Evolutionary conservation across 2,888 invertebrate genomes (phyloP), one percentile per base, ranked within the genome.

Genomic region (Cephus pulcher): DNA sequence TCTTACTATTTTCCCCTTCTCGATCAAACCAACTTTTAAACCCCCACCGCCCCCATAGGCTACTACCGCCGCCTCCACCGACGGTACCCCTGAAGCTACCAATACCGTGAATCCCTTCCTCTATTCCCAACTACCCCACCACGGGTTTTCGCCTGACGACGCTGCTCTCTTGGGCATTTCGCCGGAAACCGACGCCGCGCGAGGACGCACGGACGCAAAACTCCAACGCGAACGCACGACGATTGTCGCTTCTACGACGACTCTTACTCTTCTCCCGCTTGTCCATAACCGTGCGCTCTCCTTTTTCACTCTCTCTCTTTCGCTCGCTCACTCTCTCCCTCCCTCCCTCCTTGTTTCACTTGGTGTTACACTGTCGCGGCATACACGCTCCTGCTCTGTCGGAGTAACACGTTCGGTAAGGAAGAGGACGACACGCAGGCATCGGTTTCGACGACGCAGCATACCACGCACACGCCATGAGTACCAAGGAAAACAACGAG

Each of bases 401-500:
- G 12, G 34, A 79, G 12, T 34, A 68, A 78, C 73, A 40, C 70
- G 23, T 74, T 37, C 77, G 69, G 76, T 56, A 73, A 75, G 76
- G 69, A 76, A 77, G 78, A 74, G 79, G 75, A 76, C 76, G 80
- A 78, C 73, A 76, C 76, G 37, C 32, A 35, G 37, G 77, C 80
- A 79, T 73, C 77, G 77, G 23, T 34, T 75, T 76, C 85, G 84
- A 83, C 86, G 73, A 86, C 75, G 81, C 88, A 88, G 90, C 85
- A 89, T 23, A 56, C 87, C 71, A 71, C 71, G 71, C 71, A 92
- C 89, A 90, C 90, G 93, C 93, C 93, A 96, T 96, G 96, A 96
- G 96, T 94, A 94, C 95, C 93, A 95, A 95, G 93, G 96, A 96
- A 93, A 96, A 96, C 93, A 96, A 96, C 94, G 96, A 96, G 93